Evolutionary conservation across 2,113 vertebrate genomes (phyloP).

Genomic region (Vidua chalybeata): DNA sequence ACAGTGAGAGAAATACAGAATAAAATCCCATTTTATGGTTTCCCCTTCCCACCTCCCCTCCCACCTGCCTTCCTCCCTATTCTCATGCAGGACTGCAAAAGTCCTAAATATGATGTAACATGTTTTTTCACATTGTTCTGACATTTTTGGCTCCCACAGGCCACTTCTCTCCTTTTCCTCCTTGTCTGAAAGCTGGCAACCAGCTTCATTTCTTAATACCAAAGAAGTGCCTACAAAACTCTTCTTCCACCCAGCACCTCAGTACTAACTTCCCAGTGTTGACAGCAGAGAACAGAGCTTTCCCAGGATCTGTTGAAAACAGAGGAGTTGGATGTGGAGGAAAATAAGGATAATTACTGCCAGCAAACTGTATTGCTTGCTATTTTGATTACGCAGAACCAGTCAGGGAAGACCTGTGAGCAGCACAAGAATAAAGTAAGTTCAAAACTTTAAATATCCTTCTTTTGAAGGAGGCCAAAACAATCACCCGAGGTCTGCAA

Average conservation of each 20-base stretch:
- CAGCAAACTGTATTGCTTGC: neutral
- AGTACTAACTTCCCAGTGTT: neutral
- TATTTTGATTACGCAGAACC: neutral
- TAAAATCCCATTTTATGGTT: neutral
- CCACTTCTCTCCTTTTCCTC: slow-evolving; percentile 6
- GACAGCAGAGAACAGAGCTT: neutral
- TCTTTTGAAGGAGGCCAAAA: neutral
- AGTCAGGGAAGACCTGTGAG: neutral
- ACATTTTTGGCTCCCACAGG: neutral
- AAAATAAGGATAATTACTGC: neutral
- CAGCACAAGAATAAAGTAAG: neutral
- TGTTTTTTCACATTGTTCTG: slow-evolving; percentile 2
- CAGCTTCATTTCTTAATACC: neutral
- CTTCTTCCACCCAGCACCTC: neutral
- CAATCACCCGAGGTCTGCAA: neutral
- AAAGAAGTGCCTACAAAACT: neutral
- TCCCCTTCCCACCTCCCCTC: slow-evolving; percentile 14
- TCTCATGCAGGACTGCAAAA: neutral
- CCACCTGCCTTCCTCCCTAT: neutral
- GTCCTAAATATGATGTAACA: neutral
- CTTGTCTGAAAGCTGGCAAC: slow-evolving; percentile 1
- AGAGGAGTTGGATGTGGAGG: neutral
- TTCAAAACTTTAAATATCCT: neutral
- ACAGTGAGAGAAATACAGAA: neutral
- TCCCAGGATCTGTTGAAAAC: slow-evolving; percentile 6